phyloP scores from a whole-genome alignment of 2,797 vertebrate genomes.

The Tiaroga cobitis region DNA sequence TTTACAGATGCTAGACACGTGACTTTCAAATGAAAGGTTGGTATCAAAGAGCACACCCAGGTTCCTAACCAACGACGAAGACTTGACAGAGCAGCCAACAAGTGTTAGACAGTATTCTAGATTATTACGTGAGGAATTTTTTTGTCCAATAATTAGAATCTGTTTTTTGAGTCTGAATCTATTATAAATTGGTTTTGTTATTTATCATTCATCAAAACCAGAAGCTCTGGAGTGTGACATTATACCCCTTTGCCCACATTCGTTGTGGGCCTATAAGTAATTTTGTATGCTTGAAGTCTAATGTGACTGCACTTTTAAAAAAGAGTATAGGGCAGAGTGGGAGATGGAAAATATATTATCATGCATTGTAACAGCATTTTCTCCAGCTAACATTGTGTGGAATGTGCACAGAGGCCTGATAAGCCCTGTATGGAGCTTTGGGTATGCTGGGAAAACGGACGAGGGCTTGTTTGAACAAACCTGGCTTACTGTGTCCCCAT shows the following conservation, averaged over 20 bases:
- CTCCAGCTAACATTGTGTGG: constrained; percentile 29
- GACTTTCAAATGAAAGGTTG: no score
- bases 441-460: not conserved
- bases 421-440: constrained; percentile 36
- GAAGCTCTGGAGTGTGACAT: not conserved
- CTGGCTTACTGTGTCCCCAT: not conserved
- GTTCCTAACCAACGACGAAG: no score
- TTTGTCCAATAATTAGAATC: no score
- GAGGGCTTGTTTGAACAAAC: constrained; percentile 34
- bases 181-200: not conserved
- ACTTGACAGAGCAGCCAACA: no score
- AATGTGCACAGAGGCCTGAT: constrained; percentile 30
- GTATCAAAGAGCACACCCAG: no score
- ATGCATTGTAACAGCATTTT: constrained; percentile 37
- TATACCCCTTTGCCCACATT: not conserved
- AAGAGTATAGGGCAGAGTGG: not conserved
- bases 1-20: no score
- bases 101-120: no score
- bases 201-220: not conserved
- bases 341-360: constrained; percentile 14
- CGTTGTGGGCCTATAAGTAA: not conserved
- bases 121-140: no score
- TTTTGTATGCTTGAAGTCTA: not conserved
- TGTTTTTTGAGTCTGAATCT: not conserved
- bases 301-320: not conserved